Percentiles rank a stretch among this genome's conserved stretches.
phyloP scores from a whole-genome alignment of 2,888 invertebrate genomes.

The Heliconius sara region DNA sequence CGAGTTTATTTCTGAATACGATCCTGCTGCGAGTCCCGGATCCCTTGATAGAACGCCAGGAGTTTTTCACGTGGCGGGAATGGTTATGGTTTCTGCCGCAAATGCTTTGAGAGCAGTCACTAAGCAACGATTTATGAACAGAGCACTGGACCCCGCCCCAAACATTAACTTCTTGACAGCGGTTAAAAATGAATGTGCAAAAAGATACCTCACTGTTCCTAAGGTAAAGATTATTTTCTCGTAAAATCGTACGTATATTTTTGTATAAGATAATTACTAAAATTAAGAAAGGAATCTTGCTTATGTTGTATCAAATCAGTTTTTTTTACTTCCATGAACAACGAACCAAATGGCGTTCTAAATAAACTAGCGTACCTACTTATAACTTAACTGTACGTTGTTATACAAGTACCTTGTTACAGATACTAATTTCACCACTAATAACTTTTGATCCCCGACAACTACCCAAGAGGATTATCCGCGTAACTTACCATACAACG shows the following conservation, averaged over 20 bases:
- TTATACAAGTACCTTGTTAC: conserved; percentile 48
- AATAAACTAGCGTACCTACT: too few species aligned
- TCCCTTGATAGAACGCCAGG: conserved; percentile 85
- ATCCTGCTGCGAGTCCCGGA: conserved; percentile 89
- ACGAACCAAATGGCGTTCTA: too few species aligned
- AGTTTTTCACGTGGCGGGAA: conserved; percentile 85
- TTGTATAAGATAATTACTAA: neutral
- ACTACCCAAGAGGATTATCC: conserved; percentile 68
- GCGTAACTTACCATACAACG: conserved; percentile 55
- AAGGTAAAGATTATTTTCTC: conserved; percentile 60
- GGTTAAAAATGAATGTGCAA: conserved; percentile 69
- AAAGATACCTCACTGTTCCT: conserved; percentile 70
- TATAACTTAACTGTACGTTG: neutral
- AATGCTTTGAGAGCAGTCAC: conserved; percentile 86
- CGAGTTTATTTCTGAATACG: conserved; percentile 90
- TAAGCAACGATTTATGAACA: conserved; percentile 74
- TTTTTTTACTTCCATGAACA: neutral
- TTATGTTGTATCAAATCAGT: neutral
- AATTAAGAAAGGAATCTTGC: neutral
- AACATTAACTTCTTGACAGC: conserved; percentile 73
- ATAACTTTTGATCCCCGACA: conserved; percentile 75
- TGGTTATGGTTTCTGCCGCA: conserved; percentile 86
- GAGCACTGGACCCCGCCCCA: conserved; percentile 67
- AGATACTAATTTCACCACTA: conserved; percentile 74
- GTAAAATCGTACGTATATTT: neutral